Evolutionary conservation across 2,113 vertebrate species (phyloP).

Genomic region (Anoura caudifer): DNA sequence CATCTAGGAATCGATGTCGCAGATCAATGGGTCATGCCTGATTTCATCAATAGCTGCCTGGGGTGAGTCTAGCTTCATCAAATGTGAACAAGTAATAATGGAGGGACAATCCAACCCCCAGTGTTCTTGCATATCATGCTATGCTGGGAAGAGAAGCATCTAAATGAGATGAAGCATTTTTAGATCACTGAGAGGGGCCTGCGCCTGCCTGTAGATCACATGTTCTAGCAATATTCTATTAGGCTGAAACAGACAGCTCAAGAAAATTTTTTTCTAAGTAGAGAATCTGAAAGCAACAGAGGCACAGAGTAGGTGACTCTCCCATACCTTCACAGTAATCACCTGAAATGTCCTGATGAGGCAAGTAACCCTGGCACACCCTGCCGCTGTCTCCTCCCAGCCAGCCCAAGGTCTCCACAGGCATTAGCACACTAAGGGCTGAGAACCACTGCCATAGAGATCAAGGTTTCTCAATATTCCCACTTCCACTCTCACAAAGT

Average conservation of each 20-base stretch:
- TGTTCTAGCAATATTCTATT: background rate
- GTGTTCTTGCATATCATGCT: constrained; percentile 17
- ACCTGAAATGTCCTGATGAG: background rate
- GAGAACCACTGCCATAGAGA: background rate
- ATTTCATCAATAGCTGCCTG: constrained; percentile 82
- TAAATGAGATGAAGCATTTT: background rate
- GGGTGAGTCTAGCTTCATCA: constrained; percentile 1
- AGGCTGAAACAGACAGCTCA: background rate
- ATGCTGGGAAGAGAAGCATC: constrained; percentile 6
- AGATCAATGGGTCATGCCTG: constrained; percentile 85
- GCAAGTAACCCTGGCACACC: background rate
- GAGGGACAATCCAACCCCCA: background rate
- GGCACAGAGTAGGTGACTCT: background rate
- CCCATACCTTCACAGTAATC: background rate
- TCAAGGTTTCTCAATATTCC: background rate
- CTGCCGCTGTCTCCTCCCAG: background rate
- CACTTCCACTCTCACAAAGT: background rate
- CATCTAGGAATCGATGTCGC: constrained; percentile 71
- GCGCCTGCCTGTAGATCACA: background rate
- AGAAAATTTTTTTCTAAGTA: background rate
- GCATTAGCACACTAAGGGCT: background rate
- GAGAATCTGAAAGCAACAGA: background rate
- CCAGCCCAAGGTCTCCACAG: background rate
- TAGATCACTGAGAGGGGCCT: background rate
- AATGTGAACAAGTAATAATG: constrained; percentile 2